Base-by-base conservation (phyloP, 2,888 invertebrate species). In the Elysia crispata region DNA sequence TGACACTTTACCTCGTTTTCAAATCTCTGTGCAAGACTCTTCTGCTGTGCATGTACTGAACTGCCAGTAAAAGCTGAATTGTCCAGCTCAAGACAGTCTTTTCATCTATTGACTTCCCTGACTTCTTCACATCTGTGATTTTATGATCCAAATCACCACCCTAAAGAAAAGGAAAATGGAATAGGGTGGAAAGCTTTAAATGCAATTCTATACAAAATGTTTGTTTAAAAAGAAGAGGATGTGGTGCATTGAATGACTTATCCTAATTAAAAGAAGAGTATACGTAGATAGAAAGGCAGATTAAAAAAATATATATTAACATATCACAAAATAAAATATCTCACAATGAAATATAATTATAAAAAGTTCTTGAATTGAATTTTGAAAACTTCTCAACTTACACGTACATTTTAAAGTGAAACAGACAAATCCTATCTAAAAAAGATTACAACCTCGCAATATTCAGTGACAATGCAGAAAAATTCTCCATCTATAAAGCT, bases 391-490 rank as follows among this genome's bases (percentile, higher is more conserved):
- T 6, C 3, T 41, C 41, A 41, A 11, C 41, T 41, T 3, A 6
- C 3, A 41, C 41, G 41, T n/a, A n/a, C 41, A 6, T 41, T 41
- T 41, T 11, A 41, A 41, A 41, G 41, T 41, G 41, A 41, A n/a
- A 60, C 60, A 60, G 13, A 54, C 54, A 15, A 30, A 15, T 30
- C 15, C 6, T 54, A 28, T 11, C n/a, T 30, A 23, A 76, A 83
- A 82, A 82, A 41, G 3, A 41, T 41, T 41, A 41, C 41, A 41
- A 92, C 92, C 87, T 92, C 92, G 86, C 92, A 92, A 83, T 87
- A 92, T 82, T 92, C 92, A 31, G 92, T 92, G 13, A 92, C 89
- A 80, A 92, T 92, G 82, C 92, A 92, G 85, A 91, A 92, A 82
- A 85, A 91, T 79, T 92, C 92, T 64, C 89, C 89, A 83, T 92